phyloP scores from a whole-genome alignment of 2,797 vertebrate species.

The Phrynocephalus guinanensis region DNA sequence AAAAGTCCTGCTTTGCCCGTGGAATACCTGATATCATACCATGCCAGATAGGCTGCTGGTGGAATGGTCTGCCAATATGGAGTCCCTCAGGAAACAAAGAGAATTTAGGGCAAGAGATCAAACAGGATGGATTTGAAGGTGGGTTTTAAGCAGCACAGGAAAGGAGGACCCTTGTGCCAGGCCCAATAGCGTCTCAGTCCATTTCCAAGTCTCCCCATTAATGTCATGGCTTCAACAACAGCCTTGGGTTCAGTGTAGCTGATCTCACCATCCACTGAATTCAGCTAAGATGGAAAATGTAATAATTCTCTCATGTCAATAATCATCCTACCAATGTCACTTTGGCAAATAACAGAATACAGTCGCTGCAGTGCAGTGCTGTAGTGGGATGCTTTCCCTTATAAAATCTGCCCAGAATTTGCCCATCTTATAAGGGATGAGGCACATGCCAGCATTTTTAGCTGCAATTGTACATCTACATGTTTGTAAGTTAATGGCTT shows the following conservation, averaged over 20 bases:
- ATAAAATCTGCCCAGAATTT: background rate
- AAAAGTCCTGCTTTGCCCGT: background rate
- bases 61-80: background rate
- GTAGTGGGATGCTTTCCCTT: background rate
- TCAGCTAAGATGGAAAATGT: no score
- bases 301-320: no score
- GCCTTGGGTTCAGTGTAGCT: no score
- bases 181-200: background rate
- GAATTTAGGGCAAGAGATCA: background rate
- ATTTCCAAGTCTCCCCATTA: background rate
- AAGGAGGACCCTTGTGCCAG: background rate
- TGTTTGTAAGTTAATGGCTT: background rate
- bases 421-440: background rate
- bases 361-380: no score
- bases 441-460: background rate
- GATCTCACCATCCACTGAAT: no score
- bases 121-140: background rate
- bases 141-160: background rate
- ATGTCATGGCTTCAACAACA: background rate
- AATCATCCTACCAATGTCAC: no score
- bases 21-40: background rate
- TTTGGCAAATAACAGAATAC: no score
- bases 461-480: background rate
- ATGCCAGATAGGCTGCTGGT: background rate
- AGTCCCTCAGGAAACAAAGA: background rate